Percentiles rank a stretch among this genome's conserved stretches.
phyloP scores from a whole-genome alignment of 2,888 invertebrate species.

The Pollenia amentaria region DNA sequence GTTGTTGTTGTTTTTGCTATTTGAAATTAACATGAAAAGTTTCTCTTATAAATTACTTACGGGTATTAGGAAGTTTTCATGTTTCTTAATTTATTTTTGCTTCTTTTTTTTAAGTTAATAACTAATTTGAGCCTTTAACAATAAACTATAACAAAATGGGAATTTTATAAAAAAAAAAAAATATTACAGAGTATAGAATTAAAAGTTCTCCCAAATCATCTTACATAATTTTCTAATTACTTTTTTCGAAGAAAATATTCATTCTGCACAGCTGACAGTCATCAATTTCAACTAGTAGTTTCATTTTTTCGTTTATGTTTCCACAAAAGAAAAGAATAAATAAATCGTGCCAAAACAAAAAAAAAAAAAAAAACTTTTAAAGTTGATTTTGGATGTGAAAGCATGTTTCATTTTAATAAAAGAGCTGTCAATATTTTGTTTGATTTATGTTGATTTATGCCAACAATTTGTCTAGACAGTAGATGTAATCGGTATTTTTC shows the following conservation, averaged over 20 bases:
- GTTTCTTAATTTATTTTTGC: slow-evolving; percentile 13
- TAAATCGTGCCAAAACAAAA: background rate
- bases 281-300: slow-evolving; percentile 1
- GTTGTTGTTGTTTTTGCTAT: slow-evolving; percentile 32
- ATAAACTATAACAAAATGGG: no score
- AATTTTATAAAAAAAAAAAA: no score
- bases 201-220: background rate
- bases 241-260: background rate
- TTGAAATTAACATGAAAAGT: slow-evolving; percentile 34
- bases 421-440: slow-evolving; percentile 52
- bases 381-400: slow-evolving; percentile 15
- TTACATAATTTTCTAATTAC: background rate
- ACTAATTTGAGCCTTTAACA: background rate
- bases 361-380: background rate
- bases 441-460: slow-evolving; percentile 60
- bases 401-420: slow-evolving; percentile 28
- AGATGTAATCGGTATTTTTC: slow-evolving; percentile 29
- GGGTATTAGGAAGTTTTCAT: slow-evolving; percentile 41
- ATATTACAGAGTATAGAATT: no score
- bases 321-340: background rate
- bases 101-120: background rate
- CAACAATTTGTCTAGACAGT: slow-evolving; percentile 63
- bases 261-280: background rate
- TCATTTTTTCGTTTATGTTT: background rate
- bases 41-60: slow-evolving; percentile 36